A percentile compares a stretch with the other conserved stretches of the same genome.
Conservation (phyloP, 30 jellyfish, hydroid and myxozoan species). For the Nemopilema nomurai region DNA sequence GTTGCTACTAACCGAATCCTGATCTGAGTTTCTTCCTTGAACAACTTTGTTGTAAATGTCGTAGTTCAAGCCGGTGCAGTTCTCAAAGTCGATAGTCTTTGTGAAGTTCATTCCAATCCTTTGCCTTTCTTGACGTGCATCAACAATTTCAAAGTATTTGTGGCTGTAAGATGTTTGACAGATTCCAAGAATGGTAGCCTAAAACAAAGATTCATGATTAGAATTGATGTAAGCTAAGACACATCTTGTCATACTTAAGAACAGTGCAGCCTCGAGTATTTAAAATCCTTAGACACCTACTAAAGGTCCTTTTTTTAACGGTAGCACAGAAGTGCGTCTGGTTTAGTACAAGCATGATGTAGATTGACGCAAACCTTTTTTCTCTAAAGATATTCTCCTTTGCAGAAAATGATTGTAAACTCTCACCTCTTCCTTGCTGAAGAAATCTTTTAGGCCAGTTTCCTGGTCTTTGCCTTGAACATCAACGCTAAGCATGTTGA, state of each 20-base stretch:
- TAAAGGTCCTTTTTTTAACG: too few species aligned
- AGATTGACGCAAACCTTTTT: too few species aligned
- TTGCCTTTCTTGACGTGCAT: slow-evolving; percentile 57
- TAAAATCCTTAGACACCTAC: too few species aligned
- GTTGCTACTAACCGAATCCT: slow-evolving; percentile 31
- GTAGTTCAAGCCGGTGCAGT: slow-evolving; percentile 40
- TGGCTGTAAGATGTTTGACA: slow-evolving; percentile 65
- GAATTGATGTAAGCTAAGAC: background rate
- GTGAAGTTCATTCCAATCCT: slow-evolving; percentile 73
- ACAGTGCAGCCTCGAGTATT: too few species aligned
- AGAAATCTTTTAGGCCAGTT: slow-evolving; percentile 65
- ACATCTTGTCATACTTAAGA: background rate
- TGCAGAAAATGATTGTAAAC: too few species aligned
- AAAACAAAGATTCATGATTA: background rate
- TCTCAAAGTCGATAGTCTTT: slow-evolving; percentile 51
- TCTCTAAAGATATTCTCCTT: too few species aligned
- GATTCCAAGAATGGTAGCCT: slow-evolving; percentile 67
- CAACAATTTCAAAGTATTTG: slow-evolving; percentile 41
- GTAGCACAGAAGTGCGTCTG: too few species aligned
- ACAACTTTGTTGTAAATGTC: slow-evolving; percentile 54
- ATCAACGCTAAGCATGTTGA: slow-evolving; percentile 71
- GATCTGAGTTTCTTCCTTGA: slow-evolving; percentile 52
- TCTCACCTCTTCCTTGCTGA: slow-evolving; percentile 72
- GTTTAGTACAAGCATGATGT: too few species aligned
- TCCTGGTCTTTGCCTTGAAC: slow-evolving; percentile 66